Conservation (phyloP, 2,113 vertebrate genomes). For the Oncorhynchus tshawytscha region DNA sequence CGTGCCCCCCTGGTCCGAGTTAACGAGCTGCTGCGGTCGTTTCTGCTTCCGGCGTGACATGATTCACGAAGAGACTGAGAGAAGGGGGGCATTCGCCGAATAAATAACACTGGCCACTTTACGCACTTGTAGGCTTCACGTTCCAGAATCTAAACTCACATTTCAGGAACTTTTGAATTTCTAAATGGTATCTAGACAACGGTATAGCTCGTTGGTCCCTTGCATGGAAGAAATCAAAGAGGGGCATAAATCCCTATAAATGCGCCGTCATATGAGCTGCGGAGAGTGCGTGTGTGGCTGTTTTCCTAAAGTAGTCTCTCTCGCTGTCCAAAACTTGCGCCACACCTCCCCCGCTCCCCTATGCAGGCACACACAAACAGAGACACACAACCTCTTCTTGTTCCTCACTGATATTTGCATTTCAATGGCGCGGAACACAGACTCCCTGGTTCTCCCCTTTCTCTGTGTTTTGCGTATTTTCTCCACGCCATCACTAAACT, state of each 20-base stretch:
- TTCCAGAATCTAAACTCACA: conserved; percentile 19
- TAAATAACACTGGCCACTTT: conserved; percentile 49
- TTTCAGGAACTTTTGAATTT: not conserved
- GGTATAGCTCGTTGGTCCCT: not conserved
- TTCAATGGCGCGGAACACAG: conserved; percentile 80
- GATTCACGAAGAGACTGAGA: conserved; percentile 70
- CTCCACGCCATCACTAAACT: conserved; percentile 63
- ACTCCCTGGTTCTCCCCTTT: conserved; percentile 41
- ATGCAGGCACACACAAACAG: conserved; percentile 35
- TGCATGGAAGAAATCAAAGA: not conserved
- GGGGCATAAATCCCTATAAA: conserved; percentile 49
- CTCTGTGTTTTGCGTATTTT: conserved; percentile 49
- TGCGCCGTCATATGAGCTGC: conserved; percentile 59
- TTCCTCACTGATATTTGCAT: conserved; percentile 81
- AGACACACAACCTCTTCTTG: conserved; percentile 76
- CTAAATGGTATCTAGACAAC: not conserved
- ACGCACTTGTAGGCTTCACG: conserved; percentile 60
- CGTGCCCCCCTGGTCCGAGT: conserved; percentile 74
- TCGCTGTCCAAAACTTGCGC: conserved; percentile 72
- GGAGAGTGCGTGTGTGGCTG: conserved; percentile 64
- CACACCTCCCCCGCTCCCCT: conserved; percentile 58
- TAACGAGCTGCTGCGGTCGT: conserved; percentile 80
- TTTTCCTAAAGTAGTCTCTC: conserved; percentile 74
- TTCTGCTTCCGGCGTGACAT: conserved; percentile 85
- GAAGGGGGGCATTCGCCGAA: conserved; percentile 66